Base-by-base conservation (phyloP, 2,113 vertebrate species). In the Tautogolabrus adspersus region DNA sequence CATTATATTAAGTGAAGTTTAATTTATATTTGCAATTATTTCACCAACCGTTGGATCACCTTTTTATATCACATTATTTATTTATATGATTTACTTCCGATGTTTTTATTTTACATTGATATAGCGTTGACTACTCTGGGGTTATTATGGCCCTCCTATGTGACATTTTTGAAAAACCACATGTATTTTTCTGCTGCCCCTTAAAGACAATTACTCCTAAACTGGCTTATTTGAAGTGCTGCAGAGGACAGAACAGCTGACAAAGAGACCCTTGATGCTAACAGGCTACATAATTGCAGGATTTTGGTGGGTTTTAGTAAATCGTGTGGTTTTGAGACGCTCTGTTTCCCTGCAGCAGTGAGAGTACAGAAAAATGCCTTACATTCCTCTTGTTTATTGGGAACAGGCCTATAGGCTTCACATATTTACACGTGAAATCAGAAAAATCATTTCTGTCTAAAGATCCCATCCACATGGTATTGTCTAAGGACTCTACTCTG, bases 371-470 rank as follows among this genome's bases (percentile, higher is more conserved):
- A 2, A 34, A 79, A 90, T 90, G 62, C 79, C 37, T 67, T 0
- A 38, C 76, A 88, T 88, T 91, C 89, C 59, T 83, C 38, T 2
- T n/a, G 54, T 80, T 87, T 67, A 87, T 73, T 77, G 70, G 77
- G 66, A 90, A 79, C 88, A 89, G 83, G 88, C 83, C 80, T 72
- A 69, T 87, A 89, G 18, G 19, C 49, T 52, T 19, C 89, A 80
- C 54, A 89, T 83, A 77, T 86, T 71, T 77, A 84, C 68, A 81
- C 56, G 47, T 19, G 52, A 64, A 78, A 71, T 77, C 61, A 58
- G 61, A 15, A 23, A 54, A 75, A 59, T 81, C 59, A 15, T 18
- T n/a, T 72, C 55, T 69, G 19, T 42, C 21, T 9, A 26, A 67
- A 38, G 58, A 79, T 21, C 37, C 10, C 22, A 15, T 7, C 46